Conservation (phyloP, 2,888 invertebrate genomes). For the Diarsia rubi region DNA sequence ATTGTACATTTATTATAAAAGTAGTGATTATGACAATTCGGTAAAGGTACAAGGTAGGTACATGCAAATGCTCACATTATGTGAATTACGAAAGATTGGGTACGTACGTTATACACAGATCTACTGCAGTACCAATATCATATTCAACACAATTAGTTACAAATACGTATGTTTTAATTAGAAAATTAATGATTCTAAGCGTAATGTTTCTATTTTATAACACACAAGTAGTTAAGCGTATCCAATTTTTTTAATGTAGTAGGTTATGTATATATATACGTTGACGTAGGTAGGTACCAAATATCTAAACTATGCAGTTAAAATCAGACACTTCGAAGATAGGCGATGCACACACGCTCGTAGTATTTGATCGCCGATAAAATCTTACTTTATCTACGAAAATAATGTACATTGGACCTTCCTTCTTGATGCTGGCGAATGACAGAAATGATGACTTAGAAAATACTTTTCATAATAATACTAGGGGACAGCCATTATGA, state of each 20-base stretch:
- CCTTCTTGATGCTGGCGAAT: slow-evolving; percentile 73
- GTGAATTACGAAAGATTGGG: slow-evolving; percentile 85
- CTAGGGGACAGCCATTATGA: slow-evolving; percentile 70
- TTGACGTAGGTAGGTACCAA: slow-evolving; percentile 69
- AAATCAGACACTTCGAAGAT: slow-evolving; percentile 82
- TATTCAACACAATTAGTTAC: slow-evolving; percentile 87
- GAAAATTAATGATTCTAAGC: slow-evolving; percentile 88
- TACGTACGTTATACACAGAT: slow-evolving; percentile 86
- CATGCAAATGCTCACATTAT: slow-evolving; percentile 74
- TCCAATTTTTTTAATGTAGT: slow-evolving; percentile 77
- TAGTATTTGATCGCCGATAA: slow-evolving; percentile 78
- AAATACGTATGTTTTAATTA: slow-evolving; percentile 83
- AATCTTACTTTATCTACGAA: slow-evolving; percentile 86
- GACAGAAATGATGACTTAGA: slow-evolving; percentile 68
- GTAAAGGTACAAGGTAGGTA: slow-evolving; percentile 75
- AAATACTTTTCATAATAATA: slow-evolving; percentile 77
- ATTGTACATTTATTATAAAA: slow-evolving; percentile 66
- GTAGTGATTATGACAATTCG: slow-evolving; percentile 69
- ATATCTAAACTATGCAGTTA: slow-evolving; percentile 70
- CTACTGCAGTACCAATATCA: slow-evolving; percentile 89
- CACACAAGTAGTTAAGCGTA: slow-evolving; percentile 89
- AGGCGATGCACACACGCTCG: slow-evolving; percentile 75
- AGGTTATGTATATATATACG: slow-evolving; percentile 73
- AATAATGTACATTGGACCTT: slow-evolving; percentile 81
- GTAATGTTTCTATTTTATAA: slow-evolving; percentile 87